Evolutionary conservation across 2,888 invertebrate genomes (phyloP).

Genomic region (Volucella inflata): DNA sequence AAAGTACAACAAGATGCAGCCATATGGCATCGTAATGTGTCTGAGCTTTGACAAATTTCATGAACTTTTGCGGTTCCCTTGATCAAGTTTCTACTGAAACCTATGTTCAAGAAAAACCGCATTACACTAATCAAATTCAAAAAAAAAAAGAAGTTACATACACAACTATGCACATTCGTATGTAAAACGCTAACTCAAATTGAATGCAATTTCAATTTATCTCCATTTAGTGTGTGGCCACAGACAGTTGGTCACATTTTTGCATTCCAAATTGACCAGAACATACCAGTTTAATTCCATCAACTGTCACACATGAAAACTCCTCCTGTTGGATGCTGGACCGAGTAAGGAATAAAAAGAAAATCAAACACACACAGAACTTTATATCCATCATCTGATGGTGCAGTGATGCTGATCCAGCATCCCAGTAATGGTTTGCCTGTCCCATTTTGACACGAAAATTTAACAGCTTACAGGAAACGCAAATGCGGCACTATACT

Average conservation of each 20-base stretch:
- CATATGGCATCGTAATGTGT: too few species aligned
- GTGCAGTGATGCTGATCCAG: constrained; percentile 26
- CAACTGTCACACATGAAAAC: constrained; percentile 47
- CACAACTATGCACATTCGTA: not conserved
- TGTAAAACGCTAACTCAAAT: constrained; percentile 45
- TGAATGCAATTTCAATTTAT: constrained; percentile 69
- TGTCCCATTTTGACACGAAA: constrained; percentile 39
- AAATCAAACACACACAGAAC: constrained; percentile 1
- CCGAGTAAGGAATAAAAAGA: constrained; percentile 19
- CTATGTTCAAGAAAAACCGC: not conserved
- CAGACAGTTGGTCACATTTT: constrained; percentile 53
- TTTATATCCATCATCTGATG: constrained; percentile 31
- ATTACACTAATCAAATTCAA: constrained; percentile 6
- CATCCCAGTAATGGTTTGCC: constrained; percentile 19
- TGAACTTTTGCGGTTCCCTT: too few species aligned
- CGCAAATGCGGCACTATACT: constrained; percentile 42
- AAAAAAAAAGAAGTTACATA: not conserved
- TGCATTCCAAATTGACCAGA: constrained; percentile 70
- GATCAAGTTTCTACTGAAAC: not conserved
- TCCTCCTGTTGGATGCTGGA: constrained; percentile 14
- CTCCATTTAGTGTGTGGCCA: constrained; percentile 60
- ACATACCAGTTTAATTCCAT: constrained; percentile 59
- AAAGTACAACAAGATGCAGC: too few species aligned
- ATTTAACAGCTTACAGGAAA: constrained; percentile 43
- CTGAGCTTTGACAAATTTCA: too few species aligned